Evolutionary conservation across 2,113 vertebrate species (phyloP), one percentile per base, ranked within the genome.

Genomic region (Mustela lutreola): DNA sequence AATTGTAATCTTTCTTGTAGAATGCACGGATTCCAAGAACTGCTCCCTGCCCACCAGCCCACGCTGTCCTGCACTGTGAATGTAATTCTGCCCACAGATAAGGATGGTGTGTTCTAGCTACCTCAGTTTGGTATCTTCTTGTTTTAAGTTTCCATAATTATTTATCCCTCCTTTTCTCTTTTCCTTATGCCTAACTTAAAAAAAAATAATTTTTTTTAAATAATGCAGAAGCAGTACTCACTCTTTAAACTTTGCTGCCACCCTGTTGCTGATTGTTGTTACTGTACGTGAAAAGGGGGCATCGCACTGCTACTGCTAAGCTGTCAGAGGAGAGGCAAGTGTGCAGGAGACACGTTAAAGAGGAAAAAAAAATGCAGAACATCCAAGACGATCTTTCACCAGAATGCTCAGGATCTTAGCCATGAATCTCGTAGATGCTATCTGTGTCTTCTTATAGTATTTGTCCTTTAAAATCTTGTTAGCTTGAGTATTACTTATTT

Each of bases 181-280:
- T 60, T 86, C 10, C 26, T 24, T 67, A 86, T 67, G 50, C 2
- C 21, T 60, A 63, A 80, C 9, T 95, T 71, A 39, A 39, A 39
- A 39, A 39, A 39, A 39, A 39, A 39, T 3, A 39, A 39, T 3
- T 75, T 84, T 78, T 67, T 42, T 50, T 14, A 53, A 56, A 56
- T 56, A 18, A 56, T 56, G 53, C 12, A 56, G 75, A 24, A 36
- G 6, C 4, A 19, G 31, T 56, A 39, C 65, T 89, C 11, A 48
- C 63, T 83, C 75, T 89, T 48, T 31, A 50, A 11, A 26, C 48
- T 93, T 87, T 96, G 78, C 67, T 93, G 78, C 78, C 78, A 67
- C 78, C 91, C 12, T 15, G 45, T 96, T 79, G 71, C 50, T 84
- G 24, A 53, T 39, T 85, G 84, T 93, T 9, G 85, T 85, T 90